These are phyloP conservation scores for Epizoanthus illoricatus DNA, from an alignment of 92 coral and sea anemone genomes.

Conservation along the genomic window DNA sequence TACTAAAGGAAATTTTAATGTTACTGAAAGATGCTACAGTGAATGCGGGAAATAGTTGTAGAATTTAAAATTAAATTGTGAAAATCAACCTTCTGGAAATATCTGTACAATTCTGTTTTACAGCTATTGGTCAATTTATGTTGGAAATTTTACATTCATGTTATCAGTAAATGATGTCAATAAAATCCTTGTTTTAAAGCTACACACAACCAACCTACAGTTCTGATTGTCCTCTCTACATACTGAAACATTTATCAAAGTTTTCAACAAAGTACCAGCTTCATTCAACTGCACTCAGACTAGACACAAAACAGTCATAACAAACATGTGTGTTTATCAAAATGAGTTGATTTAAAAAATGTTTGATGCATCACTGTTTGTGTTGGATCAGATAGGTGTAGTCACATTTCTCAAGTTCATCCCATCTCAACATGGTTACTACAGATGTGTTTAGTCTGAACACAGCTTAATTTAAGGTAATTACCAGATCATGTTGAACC, in stretches of 20 bases:
- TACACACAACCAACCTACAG: not conserved
- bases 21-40: constrained; percentile 45
- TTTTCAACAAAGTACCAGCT: not conserved
- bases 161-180: not conserved
- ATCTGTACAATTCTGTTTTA: not conserved
- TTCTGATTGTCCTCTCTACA: constrained; percentile 20
- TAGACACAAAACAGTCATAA: not conserved
- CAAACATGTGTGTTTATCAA: too few relatives aligned
- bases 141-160: not conserved
- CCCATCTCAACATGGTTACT: too few relatives aligned
- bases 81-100: too few relatives aligned
- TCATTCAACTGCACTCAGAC: not conserved
- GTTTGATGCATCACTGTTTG: too few relatives aligned
- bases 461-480: too few relatives aligned
- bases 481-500: too few relatives aligned
- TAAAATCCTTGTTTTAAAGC: not conserved
- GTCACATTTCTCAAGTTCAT: too few relatives aligned
- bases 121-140: not conserved
- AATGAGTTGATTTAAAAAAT: too few relatives aligned
- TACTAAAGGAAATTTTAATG: not conserved
- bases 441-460: too few relatives aligned
- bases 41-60: not conserved
- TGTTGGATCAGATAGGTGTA: too few relatives aligned
- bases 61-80: too few relatives aligned
- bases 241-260: not conserved